These are phyloP conservation scores for Linnaemya vulpina DNA, from an alignment of 2,888 invertebrate genomes.

Conservation along the genomic window DNA sequence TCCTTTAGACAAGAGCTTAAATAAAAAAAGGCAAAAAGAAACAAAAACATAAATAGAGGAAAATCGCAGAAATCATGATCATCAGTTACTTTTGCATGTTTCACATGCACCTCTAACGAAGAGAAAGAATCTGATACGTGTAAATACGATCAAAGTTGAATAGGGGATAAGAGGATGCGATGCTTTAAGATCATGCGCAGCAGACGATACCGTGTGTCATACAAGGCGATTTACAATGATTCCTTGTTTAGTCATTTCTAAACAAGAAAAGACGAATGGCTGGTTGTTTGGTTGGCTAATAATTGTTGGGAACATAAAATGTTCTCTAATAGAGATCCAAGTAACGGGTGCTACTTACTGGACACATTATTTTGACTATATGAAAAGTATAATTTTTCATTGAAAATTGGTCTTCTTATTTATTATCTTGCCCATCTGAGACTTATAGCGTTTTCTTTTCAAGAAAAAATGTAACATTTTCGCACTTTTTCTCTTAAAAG, in stretches of 20 bases:
- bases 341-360: not conserved
- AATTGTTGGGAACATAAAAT: not conserved
- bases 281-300: not conserved
- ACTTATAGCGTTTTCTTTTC: no score
- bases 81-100: slow-evolving; percentile 65
- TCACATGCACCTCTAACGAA: slow-evolving; percentile 21
- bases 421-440: no score
- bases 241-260: not conserved
- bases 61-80: slow-evolving; percentile 57
- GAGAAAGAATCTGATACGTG: slow-evolving; percentile 9
- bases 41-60: not conserved
- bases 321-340: not conserved
- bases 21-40: not conserved
- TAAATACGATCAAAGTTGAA: not conserved
- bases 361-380: not conserved
- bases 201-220: slow-evolving; percentile 13
- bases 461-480: no score
- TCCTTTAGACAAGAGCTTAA: not conserved
- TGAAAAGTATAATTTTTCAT: not conserved
- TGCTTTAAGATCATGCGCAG: not conserved
- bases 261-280: not conserved
- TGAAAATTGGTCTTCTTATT: not conserved
- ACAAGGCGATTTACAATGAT: slow-evolving; percentile 20
- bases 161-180: slow-evolving; percentile 2
- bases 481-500: no score